These are phyloP conservation scores for Oscheius onirici DNA, from an alignment of 2,888 invertebrate genomes.

Conservation along the genomic window DNA sequence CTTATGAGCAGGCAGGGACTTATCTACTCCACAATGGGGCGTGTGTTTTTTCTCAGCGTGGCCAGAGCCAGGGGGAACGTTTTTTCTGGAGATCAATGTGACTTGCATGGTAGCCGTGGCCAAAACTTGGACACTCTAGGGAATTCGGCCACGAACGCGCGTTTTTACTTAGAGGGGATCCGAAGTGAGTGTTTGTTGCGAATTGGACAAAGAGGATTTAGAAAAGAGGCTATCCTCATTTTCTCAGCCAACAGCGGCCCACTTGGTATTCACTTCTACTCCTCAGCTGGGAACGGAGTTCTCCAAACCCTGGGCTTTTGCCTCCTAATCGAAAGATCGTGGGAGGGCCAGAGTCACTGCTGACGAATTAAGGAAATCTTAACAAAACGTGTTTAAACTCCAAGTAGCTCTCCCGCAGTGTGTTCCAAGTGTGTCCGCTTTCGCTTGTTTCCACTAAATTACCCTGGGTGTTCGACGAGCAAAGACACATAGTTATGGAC, in stretches of 20 bases:
- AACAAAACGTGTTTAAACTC: neutral
- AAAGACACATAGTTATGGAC: constrained; percentile 33
- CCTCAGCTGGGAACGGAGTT: constrained; percentile 5
- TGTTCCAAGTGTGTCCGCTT: constrained; percentile 22
- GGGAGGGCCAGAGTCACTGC: neutral
- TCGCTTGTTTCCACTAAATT: constrained; percentile 31
- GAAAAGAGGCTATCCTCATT: neutral
- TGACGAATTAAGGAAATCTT: neutral
- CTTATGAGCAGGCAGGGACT: constrained; percentile 31
- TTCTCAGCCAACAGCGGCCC: neutral
- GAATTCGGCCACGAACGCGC: constrained; percentile 18
- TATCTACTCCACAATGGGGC: constrained; percentile 34
- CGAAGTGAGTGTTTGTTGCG: constrained; percentile 1
- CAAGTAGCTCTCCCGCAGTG: constrained; percentile 19
- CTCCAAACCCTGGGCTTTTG: neutral
- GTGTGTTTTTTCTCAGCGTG: constrained; percentile 26
- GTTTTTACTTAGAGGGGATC: constrained; percentile 9
- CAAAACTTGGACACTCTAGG: constrained; percentile 29
- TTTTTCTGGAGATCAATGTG: constrained; percentile 32
- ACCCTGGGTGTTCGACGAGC: constrained; percentile 31
- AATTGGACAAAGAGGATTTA: neutral
- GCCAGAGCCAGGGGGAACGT: constrained; percentile 15
- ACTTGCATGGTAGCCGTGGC: constrained; percentile 21
- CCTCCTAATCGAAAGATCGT: neutral
- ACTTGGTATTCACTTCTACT: constrained; percentile 14